A percentile compares a stretch with the other conserved stretches of the same genome.
These are phyloP conservation scores for Spongia lamella DNA, from an alignment of 37 sponge, comb jelly and placozoan genomes.

Conservation along the genomic window DNA sequence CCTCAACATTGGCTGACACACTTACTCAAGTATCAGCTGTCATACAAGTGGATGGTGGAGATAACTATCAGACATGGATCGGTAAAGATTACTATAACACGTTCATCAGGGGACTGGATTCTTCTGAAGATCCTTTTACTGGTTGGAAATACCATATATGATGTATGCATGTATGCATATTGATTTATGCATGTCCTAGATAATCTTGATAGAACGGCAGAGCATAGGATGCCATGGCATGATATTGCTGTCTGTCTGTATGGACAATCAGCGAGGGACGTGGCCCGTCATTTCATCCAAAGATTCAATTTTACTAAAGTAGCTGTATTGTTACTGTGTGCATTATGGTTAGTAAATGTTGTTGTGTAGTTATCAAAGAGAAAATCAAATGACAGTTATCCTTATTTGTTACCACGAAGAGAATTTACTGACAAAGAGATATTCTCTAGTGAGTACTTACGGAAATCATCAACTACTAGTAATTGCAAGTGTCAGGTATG, in stretches of 20 bases:
- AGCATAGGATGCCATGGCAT: slow-evolving; percentile 73
- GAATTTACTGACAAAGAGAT: slow-evolving; percentile 16
- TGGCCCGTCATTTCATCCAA: slow-evolving; percentile 73
- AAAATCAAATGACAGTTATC: neutral
- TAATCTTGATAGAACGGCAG: neutral
- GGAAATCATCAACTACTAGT: neutral
- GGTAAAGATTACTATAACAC: slow-evolving; percentile 75
- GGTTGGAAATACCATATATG: slow-evolving; percentile 32
- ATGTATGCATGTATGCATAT: neutral
- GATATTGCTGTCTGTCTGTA: slow-evolving; percentile 48
- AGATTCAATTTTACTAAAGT: slow-evolving; percentile 64
- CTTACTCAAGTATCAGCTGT: too few species aligned
- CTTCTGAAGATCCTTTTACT: slow-evolving; percentile 21
- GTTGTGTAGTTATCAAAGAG: too few species aligned
- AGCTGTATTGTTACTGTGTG: too few species aligned
- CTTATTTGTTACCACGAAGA: slow-evolving; percentile 31
- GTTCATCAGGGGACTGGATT: slow-evolving; percentile 35
- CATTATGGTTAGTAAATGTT: too few species aligned
- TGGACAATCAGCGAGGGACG: slow-evolving; percentile 61
- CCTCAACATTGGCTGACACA: too few species aligned
- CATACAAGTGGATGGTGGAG: too few species aligned
- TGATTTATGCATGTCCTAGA: slow-evolving; percentile 3
- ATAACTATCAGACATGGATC: slow-evolving; percentile 29
- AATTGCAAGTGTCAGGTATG: slow-evolving; percentile 41
- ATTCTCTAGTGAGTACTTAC: slow-evolving; percentile 5